phyloP scores from a whole-genome alignment of 2,797 vertebrate genomes.

The Centropyge bicolor region DNA sequence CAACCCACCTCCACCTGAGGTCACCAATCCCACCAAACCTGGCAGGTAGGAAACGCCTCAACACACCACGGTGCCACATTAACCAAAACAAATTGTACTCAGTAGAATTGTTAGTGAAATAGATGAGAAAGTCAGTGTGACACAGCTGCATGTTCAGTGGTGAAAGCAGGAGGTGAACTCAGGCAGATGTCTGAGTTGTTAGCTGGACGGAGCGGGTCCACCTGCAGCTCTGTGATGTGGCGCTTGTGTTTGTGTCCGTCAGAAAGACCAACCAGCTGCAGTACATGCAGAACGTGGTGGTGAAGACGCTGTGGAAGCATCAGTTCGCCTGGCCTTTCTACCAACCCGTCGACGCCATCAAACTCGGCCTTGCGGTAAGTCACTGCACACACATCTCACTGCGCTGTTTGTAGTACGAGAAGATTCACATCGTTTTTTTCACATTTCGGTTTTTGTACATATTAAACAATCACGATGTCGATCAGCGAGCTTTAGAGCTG shows the following conservation, averaged over 20 bases:
- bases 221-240: neutral
- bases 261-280: slow-evolving; percentile 97
- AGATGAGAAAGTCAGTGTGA: too few relatives aligned
- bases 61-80: neutral
- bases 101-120: neutral
- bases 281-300: slow-evolving; percentile 99
- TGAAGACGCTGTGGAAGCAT: slow-evolving; percentile 98
- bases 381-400: neutral
- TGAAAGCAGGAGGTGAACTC: neutral
- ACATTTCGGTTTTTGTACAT: neutral
- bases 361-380: slow-evolving; percentile 89
- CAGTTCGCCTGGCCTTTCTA: slow-evolving; percentile 99
- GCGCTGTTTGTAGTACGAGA: neutral
- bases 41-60: slow-evolving; percentile 77
- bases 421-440: neutral
- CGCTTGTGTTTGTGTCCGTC: slow-evolving; percentile 13
- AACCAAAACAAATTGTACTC: neutral
- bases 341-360: slow-evolving; percentile 95
- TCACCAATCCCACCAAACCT: slow-evolving; percentile 92
- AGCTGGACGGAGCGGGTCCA: neutral
- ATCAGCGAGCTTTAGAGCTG: neutral
- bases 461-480: neutral
- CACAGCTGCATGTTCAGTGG: neutral
- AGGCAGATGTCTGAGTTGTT: too few relatives aligned
- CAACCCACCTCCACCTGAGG: slow-evolving; percentile 92